Conservation (phyloP, 1,140 invertebrate genomes). For the Drosophila littoralis region DNA sequence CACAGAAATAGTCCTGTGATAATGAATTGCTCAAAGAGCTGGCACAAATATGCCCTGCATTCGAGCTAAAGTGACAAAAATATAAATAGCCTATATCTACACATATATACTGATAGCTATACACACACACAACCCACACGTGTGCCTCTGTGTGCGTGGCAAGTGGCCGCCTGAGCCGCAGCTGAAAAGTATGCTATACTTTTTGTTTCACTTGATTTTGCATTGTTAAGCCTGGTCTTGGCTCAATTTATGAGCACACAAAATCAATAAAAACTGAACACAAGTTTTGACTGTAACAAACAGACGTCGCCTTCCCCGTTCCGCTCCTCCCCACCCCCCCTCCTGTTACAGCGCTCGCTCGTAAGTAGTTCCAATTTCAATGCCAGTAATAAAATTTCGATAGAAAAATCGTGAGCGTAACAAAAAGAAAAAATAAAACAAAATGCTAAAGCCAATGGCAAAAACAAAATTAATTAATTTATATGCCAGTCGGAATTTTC, state of each 20-base stretch:
- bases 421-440: slow-evolving; percentile 3
- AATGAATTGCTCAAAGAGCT: too few relatives aligned
- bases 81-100: slow-evolving; percentile 23
- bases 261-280: slow-evolving; percentile 65
- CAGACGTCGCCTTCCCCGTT: neutral
- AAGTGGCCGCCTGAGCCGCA: neutral
- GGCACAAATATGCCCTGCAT: neutral
- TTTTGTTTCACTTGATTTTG: slow-evolving; percentile 34
- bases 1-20: too few relatives aligned
- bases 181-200: slow-evolving; percentile 53
- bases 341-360: slow-evolving; percentile 3
- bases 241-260: slow-evolving; percentile 53
- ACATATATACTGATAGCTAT: slow-evolving; percentile 27
- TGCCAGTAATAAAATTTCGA: slow-evolving; percentile 57
- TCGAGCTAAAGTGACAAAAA: slow-evolving; percentile 12
- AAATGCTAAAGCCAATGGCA: slow-evolving; percentile 42
- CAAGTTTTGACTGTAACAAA: slow-evolving; percentile 60
- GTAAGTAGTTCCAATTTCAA: slow-evolving; percentile 50
- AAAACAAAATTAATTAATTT: slow-evolving; percentile 82
- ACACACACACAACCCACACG: neutral
- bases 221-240: slow-evolving; percentile 41
- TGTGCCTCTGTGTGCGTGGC: slow-evolving; percentile 9
- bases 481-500: slow-evolving; percentile 73
- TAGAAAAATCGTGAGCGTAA: slow-evolving; percentile 32
- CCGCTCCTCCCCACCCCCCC: neutral